phyloP scores from a whole-genome alignment of 2,888 invertebrate species.

The Eilema sororculum region DNA sequence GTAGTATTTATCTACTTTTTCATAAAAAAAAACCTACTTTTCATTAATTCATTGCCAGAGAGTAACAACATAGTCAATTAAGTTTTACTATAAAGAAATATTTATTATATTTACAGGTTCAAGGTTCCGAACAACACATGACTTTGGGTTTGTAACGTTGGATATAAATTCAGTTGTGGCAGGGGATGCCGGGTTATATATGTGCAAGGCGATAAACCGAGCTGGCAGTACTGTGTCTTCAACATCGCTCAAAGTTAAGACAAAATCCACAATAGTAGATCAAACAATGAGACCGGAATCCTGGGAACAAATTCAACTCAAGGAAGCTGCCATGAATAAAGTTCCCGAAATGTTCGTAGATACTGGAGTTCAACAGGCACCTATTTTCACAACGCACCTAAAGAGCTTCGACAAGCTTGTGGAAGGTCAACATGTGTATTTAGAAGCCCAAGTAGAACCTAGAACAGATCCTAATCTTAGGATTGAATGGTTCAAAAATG shows the following conservation, averaged over 20 bases:
- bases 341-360: slow-evolving; percentile 96
- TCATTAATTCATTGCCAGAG: background rate
- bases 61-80: background rate
- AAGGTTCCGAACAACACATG: slow-evolving; percentile 95
- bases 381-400: slow-evolving; percentile 97
- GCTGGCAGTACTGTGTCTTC: slow-evolving; percentile 98
- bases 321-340: slow-evolving; percentile 96
- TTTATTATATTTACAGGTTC: slow-evolving; percentile 86
- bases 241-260: slow-evolving; percentile 95
- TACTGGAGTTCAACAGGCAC: slow-evolving; percentile 95
- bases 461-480: slow-evolving; percentile 95
- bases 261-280: slow-evolving; percentile 92
- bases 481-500: slow-evolving; percentile 97
- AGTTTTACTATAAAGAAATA: background rate
- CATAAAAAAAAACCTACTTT: too few species aligned
- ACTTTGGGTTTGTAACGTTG: slow-evolving; percentile 97
- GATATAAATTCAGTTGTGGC: slow-evolving; percentile 95
- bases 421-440: slow-evolving; percentile 94
- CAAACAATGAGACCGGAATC: slow-evolving; percentile 96
- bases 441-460: slow-evolving; percentile 97
- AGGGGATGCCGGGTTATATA: slow-evolving; percentile 97
- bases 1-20: too few species aligned
- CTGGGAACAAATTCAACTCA: slow-evolving; percentile 96
- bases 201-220: slow-evolving; percentile 97
- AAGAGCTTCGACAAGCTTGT: slow-evolving; percentile 93